These are phyloP conservation scores for Lethenteron camtschaticum DNA, from an alignment of 2,113 vertebrate genomes.

Conservation along the genomic window DNA sequence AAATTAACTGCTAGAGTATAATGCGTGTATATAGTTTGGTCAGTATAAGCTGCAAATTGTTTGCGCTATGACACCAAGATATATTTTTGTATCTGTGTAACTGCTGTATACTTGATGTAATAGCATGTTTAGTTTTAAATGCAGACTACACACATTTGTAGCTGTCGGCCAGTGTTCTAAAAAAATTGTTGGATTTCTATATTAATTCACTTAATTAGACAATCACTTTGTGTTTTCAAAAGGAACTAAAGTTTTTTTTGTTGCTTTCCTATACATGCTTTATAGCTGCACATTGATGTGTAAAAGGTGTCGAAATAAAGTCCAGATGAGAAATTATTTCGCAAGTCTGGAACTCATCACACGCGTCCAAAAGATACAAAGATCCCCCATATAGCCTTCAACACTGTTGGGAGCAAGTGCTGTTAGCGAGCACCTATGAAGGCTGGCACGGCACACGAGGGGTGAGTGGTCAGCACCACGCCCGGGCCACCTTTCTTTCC, in stretches of 20 bases:
- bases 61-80: neutral
- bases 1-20: no score
- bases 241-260: conserved; percentile 4
- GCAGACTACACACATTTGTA: neutral
- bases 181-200: neutral
- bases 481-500: no score
- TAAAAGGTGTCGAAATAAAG: conserved; percentile 1
- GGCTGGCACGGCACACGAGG: no score
- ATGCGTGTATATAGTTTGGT: neutral
- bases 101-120: conserved; percentile 1
- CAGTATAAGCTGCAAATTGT: neutral
- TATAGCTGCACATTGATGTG: conserved; percentile 4
- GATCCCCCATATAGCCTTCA: no score
- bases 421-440: no score
- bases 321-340: no score
- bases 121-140: neutral
- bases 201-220: neutral
- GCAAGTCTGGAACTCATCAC: no score
- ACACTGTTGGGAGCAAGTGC: no score
- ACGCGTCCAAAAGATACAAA: no score
- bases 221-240: conserved; percentile 3
- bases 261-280: neutral
- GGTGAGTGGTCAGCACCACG: no score
- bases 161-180: conserved; percentile 3
- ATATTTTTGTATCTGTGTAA: conserved; percentile 6